Evolutionary conservation across 2,888 invertebrate species (phyloP).

Genomic region (Dexiosoma caninum): DNA sequence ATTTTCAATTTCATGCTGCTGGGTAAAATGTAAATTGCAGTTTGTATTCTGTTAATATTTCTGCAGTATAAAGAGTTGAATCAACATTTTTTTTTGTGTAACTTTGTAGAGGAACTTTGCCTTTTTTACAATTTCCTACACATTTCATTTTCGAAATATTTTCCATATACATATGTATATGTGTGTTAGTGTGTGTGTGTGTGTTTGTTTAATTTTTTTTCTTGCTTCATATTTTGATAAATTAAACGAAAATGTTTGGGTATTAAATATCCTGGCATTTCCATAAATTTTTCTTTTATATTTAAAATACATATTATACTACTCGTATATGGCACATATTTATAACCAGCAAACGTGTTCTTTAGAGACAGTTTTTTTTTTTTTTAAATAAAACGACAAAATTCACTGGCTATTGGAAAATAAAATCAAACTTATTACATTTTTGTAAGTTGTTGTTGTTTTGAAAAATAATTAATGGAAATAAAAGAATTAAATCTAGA

Average conservation of each 20-base stretch:
- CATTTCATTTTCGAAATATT: conserved; percentile 1
- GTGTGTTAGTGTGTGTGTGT: too few relatives aligned
- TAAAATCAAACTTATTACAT: too few relatives aligned
- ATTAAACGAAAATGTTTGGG: conserved; percentile 27
- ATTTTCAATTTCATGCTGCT: background rate
- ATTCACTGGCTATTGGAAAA: too few relatives aligned
- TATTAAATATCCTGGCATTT: conserved; percentile 10
- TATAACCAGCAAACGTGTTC: too few relatives aligned
- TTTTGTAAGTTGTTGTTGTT: too few relatives aligned
- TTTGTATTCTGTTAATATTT: background rate
- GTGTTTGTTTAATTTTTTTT: background rate
- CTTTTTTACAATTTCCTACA: conserved; percentile 9
- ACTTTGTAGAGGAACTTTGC: conserved; percentile 25
- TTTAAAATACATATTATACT: too few relatives aligned
- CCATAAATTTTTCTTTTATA: background rate
- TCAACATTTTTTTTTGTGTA: conserved; percentile 11
- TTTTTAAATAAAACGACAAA: too few relatives aligned
- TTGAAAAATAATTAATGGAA: too few relatives aligned
- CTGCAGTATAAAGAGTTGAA: conserved; percentile 2
- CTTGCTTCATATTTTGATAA: conserved; percentile 16
- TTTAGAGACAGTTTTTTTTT: too few relatives aligned
- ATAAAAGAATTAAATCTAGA: too few relatives aligned
- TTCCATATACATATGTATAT: background rate
- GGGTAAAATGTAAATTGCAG: background rate
- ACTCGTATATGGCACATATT: too few relatives aligned